phyloP scores from a whole-genome alignment of 2,797 vertebrate species.

The Varecia variegata region DNA sequence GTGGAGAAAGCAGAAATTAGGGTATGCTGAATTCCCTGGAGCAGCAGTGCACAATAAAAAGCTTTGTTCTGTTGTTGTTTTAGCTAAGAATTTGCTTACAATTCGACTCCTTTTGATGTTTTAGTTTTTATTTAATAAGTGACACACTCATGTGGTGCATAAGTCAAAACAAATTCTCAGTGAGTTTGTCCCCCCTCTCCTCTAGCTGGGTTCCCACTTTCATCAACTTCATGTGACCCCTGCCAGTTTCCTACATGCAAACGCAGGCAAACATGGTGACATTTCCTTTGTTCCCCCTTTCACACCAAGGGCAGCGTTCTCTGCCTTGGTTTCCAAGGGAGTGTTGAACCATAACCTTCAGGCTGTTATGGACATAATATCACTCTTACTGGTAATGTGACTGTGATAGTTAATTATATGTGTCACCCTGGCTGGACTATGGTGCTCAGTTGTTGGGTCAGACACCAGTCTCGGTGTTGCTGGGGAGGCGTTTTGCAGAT shows the following conservation, averaged over 20 bases:
- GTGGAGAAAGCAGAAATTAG: background rate
- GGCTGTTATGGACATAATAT: background rate
- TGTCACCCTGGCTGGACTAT: background rate
- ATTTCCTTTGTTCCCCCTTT: background rate
- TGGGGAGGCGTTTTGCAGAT: background rate
- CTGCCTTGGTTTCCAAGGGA: background rate
- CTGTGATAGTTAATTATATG: no score
- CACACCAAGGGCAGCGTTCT: background rate
- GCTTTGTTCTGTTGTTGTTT: background rate
- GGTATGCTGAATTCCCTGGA: background rate
- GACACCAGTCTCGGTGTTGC: background rate
- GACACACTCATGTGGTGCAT: background rate
- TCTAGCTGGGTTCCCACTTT: background rate
- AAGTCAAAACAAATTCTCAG: background rate
- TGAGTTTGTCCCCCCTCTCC: background rate
- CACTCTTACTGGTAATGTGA: background rate
- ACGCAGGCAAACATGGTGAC: background rate
- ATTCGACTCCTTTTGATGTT: background rate
- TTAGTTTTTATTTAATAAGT: background rate
- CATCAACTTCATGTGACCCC: background rate
- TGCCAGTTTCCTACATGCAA: background rate
- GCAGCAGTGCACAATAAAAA: background rate
- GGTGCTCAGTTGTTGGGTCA: background rate
- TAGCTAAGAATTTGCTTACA: background rate
- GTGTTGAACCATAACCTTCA: background rate